Evolutionary conservation across 1,140 invertebrate genomes (phyloP).

Genomic region (Aphelinus certus): DNA sequence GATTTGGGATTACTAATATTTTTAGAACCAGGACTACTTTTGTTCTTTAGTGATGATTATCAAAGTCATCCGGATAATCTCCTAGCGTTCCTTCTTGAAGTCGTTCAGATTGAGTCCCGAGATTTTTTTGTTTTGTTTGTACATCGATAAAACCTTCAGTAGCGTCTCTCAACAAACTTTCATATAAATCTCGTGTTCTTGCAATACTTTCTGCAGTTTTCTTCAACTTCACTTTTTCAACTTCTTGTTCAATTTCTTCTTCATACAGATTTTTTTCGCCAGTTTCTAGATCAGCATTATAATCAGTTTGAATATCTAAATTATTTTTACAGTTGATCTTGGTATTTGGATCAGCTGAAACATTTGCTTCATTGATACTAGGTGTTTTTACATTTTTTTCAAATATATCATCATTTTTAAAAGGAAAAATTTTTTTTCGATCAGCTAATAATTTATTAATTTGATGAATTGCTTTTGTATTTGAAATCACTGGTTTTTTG

Average conservation of each 20-base stretch:
- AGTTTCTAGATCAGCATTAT: slow-evolving; percentile 2
- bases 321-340: background rate
- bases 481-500: slow-evolving; percentile 57
- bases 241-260: slow-evolving; percentile 18
- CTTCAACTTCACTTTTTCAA: slow-evolving; percentile 23
- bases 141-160: slow-evolving; percentile 47
- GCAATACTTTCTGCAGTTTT: slow-evolving; percentile 45
- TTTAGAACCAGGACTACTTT: background rate
- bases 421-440: slow-evolving; percentile 53
- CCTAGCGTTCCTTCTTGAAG: background rate
- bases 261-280: slow-evolving; percentile 21
- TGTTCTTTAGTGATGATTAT: slow-evolving; percentile 11
- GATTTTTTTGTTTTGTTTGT: slow-evolving; percentile 42
- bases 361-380: background rate
- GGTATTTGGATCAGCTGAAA: background rate
- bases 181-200: slow-evolving; percentile 55
- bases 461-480: slow-evolving; percentile 76
- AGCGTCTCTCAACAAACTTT: slow-evolving; percentile 57
- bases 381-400: slow-evolving; percentile 38
- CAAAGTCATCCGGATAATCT: slow-evolving; percentile 22
- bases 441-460: slow-evolving; percentile 75
- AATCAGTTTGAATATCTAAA: background rate
- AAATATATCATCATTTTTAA: slow-evolving; percentile 43
- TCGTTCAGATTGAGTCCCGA: slow-evolving; percentile 4
- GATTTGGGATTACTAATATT: background rate